These are phyloP conservation scores for Caiman crocodilus DNA, from an alignment of 2,797 vertebrate species.

Conservation along the genomic window DNA sequence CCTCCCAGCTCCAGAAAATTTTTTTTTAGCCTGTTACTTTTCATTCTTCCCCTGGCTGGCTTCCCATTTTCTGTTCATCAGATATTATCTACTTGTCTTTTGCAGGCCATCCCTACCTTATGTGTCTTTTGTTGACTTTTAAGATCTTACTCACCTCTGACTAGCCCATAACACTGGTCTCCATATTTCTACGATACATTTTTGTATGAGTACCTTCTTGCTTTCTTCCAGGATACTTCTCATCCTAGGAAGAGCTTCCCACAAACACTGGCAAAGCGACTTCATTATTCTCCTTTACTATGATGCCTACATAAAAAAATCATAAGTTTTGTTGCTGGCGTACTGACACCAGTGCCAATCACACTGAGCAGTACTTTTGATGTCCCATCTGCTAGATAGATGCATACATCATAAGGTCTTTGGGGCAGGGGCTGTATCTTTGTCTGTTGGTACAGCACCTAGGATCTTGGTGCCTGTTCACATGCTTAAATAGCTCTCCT, in stretches of 20 bases:
- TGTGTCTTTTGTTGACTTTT: conserved; percentile 17
- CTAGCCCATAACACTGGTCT: neutral
- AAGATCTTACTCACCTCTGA: conserved; percentile 1
- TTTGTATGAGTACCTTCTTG: neutral
- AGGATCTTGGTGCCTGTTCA: neutral
- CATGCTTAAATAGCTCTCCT: neutral
- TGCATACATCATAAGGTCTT: neutral
- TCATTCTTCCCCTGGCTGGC: neutral
- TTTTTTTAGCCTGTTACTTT: neutral
- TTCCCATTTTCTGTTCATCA: too few relatives aligned
- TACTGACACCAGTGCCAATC: neutral
- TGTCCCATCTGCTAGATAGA: neutral
- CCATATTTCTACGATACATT: neutral
- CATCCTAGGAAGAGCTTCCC: neutral
- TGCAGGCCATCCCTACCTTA: neutral
- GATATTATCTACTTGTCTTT: neutral
- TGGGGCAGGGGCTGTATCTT: neutral
- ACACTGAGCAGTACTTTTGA: neutral
- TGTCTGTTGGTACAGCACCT: neutral
- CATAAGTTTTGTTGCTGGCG: neutral
- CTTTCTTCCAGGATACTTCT: neutral
- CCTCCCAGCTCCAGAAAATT: neutral
- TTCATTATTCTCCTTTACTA: neutral
- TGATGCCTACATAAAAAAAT: fast-evolving
- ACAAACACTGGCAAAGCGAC: neutral